Evolutionary conservation across 2,113 vertebrate genomes (phyloP).

Genomic region (Junco hyemalis): DNA sequence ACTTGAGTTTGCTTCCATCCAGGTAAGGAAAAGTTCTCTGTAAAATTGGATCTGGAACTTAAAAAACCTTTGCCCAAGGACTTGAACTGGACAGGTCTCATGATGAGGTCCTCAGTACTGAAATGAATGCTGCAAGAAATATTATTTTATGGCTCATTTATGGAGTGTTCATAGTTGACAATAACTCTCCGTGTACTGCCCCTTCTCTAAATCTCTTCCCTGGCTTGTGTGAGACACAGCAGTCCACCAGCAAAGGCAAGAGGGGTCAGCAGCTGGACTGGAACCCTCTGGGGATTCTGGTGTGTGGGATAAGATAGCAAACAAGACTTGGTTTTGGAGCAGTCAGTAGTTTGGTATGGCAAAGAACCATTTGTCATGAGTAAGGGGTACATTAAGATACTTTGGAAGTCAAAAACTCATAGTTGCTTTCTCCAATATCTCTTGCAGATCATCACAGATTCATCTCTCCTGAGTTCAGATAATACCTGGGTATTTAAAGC

Average conservation of each 20-base stretch:
- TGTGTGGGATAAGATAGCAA: neutral
- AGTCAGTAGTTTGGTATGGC: neutral
- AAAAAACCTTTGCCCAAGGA: neutral
- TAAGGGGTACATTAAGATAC: neutral
- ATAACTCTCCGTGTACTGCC: neutral
- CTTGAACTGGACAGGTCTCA: neutral
- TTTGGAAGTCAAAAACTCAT: neutral
- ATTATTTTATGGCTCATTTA: neutral
- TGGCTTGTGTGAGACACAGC: neutral
- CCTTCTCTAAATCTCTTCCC: neutral
- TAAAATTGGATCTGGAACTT: neutral
- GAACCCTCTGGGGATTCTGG: neutral
- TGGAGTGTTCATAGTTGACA: neutral
- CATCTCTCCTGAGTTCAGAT: neutral
- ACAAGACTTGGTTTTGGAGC: neutral
- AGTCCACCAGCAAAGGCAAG: neutral
- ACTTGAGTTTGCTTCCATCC: neutral
- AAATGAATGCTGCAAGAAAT: neutral
- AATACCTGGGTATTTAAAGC: neutral
- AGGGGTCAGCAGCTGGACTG: neutral
- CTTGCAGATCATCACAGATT: neutral
- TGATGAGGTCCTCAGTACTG: neutral
- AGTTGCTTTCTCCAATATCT: neutral
- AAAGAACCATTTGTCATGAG: neutral
- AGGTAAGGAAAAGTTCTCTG: neutral